Conservation (phyloP, 2,113 vertebrate genomes). For the Carassius gibelio region DNA sequence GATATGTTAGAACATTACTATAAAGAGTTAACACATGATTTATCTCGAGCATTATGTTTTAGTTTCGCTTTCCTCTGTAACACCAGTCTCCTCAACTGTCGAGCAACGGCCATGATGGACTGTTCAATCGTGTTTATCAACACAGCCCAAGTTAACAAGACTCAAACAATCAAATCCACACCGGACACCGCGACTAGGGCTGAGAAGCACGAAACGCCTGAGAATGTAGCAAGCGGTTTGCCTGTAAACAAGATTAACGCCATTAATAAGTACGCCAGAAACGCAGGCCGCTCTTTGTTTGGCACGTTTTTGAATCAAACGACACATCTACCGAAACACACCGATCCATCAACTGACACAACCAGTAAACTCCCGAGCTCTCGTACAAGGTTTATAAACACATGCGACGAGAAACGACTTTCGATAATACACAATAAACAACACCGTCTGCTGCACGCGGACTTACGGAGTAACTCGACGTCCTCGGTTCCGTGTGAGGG, state of each 20-base stretch:
- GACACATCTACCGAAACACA: background rate
- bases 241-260: constrained; percentile 19
- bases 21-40: background rate
- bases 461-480: constrained; percentile 43
- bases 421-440: background rate
- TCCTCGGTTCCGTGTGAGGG: constrained; percentile 44
- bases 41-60: background rate
- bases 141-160: background rate
- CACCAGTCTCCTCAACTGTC: background rate
- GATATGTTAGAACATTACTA: no score
- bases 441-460: background rate
- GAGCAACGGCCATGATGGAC: background rate
- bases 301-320: background rate
- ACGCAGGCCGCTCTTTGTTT: constrained; percentile 50
- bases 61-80: background rate
- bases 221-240: background rate
- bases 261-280: constrained; percentile 10
- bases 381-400: background rate
- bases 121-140: background rate
- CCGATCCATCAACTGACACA: background rate
- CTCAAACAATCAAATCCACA: background rate
- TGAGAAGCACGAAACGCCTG: background rate
- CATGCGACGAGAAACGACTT: background rate
- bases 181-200: background rate
- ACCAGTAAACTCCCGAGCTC: background rate